Percentiles rank a stretch among this genome's conserved stretches.
Evolutionary conservation across 2,888 invertebrate species (phyloP).

Genomic region (Syrista parreyssii): DNA sequence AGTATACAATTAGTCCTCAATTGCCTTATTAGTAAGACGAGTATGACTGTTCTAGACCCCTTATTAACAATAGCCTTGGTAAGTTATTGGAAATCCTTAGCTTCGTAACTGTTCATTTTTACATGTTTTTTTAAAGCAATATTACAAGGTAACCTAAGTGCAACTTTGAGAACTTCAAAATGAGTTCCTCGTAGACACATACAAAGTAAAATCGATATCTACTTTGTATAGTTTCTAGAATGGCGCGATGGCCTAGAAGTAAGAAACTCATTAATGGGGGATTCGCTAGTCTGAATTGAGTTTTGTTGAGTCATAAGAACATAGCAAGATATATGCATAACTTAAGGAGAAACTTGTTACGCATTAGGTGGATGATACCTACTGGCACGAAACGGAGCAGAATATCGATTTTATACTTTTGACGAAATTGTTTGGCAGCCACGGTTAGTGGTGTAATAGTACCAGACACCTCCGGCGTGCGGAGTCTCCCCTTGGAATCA

Average conservation of each 20-base stretch:
- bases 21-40: too few species aligned
- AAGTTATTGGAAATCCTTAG: too few species aligned
- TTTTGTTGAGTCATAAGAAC: not conserved
- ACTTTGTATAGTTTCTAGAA: not conserved
- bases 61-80: too few species aligned
- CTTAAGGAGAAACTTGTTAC: conserved; percentile 22
- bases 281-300: not conserved
- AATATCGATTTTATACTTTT: conserved; percentile 42
- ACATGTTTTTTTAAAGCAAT: not conserved
- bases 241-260: not conserved
- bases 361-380: conserved; percentile 37
- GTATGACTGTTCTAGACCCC: too few species aligned
- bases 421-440: conserved; percentile 22
- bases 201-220: not conserved
- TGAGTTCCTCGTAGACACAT: not conserved
- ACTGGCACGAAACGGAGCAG: conserved; percentile 37
- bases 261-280: not conserved
- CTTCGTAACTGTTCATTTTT: too few species aligned
- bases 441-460: conserved; percentile 22
- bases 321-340: conserved; percentile 20
- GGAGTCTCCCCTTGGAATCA: not conserved
- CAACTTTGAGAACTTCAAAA: not conserved
- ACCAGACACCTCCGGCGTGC: conserved; percentile 21
- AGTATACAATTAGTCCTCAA: too few species aligned
- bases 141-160: not conserved